Percentiles rank a stretch among this genome's conserved stretches.
phyloP scores from a whole-genome alignment of 2,888 invertebrate species.

The Callimorpha dominula region DNA sequence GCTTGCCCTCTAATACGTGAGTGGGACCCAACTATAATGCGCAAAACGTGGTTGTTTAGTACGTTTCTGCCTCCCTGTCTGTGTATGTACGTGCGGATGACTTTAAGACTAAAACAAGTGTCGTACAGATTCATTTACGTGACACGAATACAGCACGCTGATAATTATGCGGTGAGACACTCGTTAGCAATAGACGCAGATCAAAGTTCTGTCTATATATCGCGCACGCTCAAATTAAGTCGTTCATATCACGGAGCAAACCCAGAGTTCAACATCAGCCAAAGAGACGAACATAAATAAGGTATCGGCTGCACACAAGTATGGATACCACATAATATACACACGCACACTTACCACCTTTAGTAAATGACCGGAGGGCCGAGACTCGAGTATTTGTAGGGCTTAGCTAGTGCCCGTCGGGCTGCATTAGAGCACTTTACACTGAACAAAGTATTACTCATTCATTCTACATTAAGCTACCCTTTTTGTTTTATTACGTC shows the following conservation, averaged over 20 bases:
- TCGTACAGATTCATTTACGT: not conserved
- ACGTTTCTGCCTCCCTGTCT: too few species aligned
- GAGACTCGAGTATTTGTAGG: too few species aligned
- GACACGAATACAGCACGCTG: not conserved
- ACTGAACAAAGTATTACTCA: not conserved
- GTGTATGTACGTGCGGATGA: not conserved
- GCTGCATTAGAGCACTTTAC: too few species aligned
- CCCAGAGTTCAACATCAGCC: not conserved
- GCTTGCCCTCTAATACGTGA: too few species aligned
- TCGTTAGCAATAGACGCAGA: not conserved
- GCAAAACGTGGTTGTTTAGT: too few species aligned
- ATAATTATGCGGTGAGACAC: not conserved
- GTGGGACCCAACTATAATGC: too few species aligned
- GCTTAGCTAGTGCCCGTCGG: too few species aligned
- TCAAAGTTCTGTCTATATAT: not conserved
- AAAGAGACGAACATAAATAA: not conserved
- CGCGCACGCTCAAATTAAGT: not conserved
- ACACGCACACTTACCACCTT: too few species aligned
- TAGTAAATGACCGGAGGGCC: too few species aligned
- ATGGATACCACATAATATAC: too few species aligned
- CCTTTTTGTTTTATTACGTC: not conserved
- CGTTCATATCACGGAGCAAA: not conserved
- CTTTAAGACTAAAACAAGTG: not conserved
- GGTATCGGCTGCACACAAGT: too few species aligned
- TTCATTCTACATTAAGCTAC: not conserved